Evolutionary conservation across 2,113 vertebrate species (phyloP).

Genomic region (Rhea pennata): DNA sequence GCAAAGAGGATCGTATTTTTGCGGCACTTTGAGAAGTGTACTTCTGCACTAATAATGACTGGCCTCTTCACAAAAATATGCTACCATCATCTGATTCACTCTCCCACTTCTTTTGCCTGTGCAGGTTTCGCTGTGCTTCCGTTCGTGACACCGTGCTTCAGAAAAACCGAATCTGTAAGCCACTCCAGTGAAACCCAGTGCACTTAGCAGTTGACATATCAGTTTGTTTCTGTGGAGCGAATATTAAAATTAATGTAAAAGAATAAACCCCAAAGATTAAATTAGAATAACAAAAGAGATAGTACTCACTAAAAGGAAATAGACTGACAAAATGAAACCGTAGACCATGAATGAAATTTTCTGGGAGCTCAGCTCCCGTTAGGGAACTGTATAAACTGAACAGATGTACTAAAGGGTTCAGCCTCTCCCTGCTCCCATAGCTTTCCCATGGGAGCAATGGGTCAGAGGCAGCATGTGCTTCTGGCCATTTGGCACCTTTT

Average conservation of each 20-base stretch:
- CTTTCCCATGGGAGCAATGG: not conserved
- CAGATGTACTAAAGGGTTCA: not conserved
- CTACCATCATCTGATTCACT: not conserved
- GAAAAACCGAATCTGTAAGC: not conserved
- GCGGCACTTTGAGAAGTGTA: not conserved
- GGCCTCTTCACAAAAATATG: not conserved
- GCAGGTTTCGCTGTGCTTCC: not conserved
- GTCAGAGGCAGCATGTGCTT: not conserved
- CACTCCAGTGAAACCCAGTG: not conserved
- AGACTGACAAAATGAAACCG: slow-evolving; percentile 2
- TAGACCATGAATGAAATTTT: not conserved
- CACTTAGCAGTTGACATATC: not conserved
- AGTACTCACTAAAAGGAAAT: not conserved
- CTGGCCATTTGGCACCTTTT: not conserved
- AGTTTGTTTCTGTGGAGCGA: not conserved
- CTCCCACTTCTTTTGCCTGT: not conserved
- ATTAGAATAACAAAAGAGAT: slow-evolving; percentile 11
- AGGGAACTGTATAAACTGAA: not conserved
- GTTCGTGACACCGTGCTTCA: not conserved
- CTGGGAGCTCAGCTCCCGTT: not conserved
- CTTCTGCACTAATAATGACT: not conserved
- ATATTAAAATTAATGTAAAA: slow-evolving; percentile 1
- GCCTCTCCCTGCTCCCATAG: not conserved
- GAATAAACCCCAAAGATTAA: not conserved
- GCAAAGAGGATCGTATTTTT: not conserved